phyloP scores from a whole-genome alignment of 2,797 vertebrate species.

The Periophthalmus magnuspinnatus region DNA sequence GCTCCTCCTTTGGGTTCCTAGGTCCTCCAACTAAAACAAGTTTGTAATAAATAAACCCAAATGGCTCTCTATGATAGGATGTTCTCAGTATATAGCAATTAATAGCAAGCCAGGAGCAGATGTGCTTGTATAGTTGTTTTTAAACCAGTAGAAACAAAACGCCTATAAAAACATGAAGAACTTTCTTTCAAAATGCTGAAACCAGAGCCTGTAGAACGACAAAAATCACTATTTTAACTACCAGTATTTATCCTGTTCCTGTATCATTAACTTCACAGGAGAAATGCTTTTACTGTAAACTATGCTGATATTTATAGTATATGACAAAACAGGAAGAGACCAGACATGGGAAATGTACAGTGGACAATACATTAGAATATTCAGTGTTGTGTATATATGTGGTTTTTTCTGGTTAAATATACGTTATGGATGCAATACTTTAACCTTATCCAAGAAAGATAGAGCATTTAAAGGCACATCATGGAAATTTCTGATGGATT shows the following conservation, averaged over 20 bases:
- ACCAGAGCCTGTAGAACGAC: background rate
- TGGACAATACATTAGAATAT: background rate
- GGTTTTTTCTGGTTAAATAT: background rate
- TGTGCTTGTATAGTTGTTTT: background rate
- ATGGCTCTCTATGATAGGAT: too few species aligned
- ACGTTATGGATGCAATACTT: background rate
- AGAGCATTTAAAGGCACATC: background rate
- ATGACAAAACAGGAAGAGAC: background rate
- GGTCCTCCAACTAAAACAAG: too few species aligned
- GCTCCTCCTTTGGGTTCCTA: too few species aligned
- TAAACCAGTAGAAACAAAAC: background rate
- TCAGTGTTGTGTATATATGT: background rate
- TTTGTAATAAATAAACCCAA: too few species aligned
- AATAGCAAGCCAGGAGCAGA: background rate
- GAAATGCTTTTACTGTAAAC: conserved; percentile 41
- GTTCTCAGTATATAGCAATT: background rate
- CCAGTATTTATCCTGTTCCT: conserved; percentile 12
- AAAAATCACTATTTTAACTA: background rate
- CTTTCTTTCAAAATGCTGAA: background rate
- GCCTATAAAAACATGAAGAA: background rate
- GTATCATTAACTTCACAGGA: conserved; percentile 19
- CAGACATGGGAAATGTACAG: background rate
- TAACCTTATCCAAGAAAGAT: background rate
- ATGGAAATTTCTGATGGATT: background rate
- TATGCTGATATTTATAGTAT: background rate